Base-by-base conservation (phyloP, 2,797 vertebrate species). In the Tokudaia tokunoshimensis region DNA sequence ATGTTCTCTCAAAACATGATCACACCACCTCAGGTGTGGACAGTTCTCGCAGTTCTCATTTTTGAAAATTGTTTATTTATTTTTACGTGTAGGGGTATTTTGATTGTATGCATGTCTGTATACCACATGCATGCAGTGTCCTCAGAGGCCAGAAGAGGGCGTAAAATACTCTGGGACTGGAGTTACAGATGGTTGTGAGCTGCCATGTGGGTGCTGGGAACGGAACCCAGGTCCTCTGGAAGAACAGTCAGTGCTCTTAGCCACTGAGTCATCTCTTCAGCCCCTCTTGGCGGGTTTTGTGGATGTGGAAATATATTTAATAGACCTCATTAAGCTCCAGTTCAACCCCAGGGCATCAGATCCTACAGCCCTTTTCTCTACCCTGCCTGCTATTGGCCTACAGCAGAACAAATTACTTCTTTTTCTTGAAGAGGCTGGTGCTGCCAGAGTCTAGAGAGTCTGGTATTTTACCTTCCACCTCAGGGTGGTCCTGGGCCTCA, bases 311-410 rank as follows among this genome's bases (percentile, higher is more conserved):
- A 3, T 50, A 19, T 13, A 31, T 31, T 8, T 6, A 17, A 9
- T 0, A 59, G 80, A 41, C 17, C n/a, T 57, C 29, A 31, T 0
- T 3, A 47, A 63, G 37, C 10, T 57, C 37, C 55, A 8, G 1
- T 2, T 17, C 85, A 37, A 20, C 2, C 11, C n/a, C 2, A 0
- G 29, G 10, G 67, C 26, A 5, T 55, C 80, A 79, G 89, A 59
- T 0, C 0, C 17, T 0, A 11, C 15, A 19, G 1, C 3, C 20
- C 1, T 0, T 4, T 59, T 37, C 72, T 81, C 44, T 15, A 41
- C 3, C 37, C 57, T 2, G 0, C 52, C 80, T 24, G 74, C 88
- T 1, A 0, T 6, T 7, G 6, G 37, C 7, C 0, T 0, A 2
- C 24, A n/a, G 15, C 47, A 50, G 55, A 89, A n/a, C 41, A 63